phyloP scores from a whole-genome alignment of 2,113 vertebrate species.

The Passer montanus region DNA sequence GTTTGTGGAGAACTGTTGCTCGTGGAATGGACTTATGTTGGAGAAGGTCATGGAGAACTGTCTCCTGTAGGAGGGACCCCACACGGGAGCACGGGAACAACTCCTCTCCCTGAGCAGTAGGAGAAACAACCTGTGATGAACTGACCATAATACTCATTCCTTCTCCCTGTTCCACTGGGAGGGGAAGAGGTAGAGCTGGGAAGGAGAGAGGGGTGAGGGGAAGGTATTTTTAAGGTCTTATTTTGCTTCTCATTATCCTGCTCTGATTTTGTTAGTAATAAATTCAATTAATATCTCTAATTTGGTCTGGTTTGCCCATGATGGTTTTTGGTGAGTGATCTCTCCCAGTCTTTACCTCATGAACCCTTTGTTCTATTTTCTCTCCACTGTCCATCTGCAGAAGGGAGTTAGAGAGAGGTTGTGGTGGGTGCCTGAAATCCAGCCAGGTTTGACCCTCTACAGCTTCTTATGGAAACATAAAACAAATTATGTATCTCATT shows the following conservation, averaged over 20 bases:
- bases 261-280: background rate
- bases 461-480: background rate
- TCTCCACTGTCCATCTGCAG: background rate
- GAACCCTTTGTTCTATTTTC: background rate
- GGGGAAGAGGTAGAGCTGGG: background rate
- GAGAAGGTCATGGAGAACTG: background rate
- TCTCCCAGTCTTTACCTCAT: background rate
- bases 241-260: background rate
- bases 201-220: background rate
- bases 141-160: background rate
- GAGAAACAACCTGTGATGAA: background rate
- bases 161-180: background rate
- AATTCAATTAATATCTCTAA: background rate
- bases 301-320: background rate
- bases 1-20: background rate
- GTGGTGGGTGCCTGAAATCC: background rate
- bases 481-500: background rate
- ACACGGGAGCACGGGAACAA: background rate
- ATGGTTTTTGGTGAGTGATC: background rate
- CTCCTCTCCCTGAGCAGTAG: background rate
- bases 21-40: fast-evolving
- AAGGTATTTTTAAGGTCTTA: background rate
- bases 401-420: background rate
- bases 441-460: background rate
- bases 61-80: background rate